Conservation (phyloP, 2,888 invertebrate genomes). For the Linnaemya tessellans region DNA sequence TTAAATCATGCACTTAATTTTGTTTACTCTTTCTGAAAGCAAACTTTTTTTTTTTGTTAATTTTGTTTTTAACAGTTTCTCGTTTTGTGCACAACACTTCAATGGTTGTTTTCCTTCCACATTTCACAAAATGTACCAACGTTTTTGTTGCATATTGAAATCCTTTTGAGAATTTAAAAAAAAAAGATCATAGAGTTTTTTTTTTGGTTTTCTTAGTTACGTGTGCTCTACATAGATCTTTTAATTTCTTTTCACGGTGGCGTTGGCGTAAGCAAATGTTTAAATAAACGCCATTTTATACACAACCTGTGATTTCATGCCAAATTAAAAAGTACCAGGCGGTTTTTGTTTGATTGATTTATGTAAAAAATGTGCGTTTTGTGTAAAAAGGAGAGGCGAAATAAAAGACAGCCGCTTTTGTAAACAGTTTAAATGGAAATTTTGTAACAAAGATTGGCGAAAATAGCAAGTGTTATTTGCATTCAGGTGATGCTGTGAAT, state of each 20-base stretch:
- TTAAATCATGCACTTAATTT: neutral
- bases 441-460: neutral
- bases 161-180: constrained; percentile 45
- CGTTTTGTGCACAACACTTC: neutral
- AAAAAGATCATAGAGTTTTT: neutral
- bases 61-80: neutral
- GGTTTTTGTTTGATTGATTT: neutral
- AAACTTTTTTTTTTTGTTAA: neutral
- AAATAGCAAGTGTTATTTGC: neutral
- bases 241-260: neutral
- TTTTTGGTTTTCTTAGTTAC: constrained; percentile 30
- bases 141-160: constrained; percentile 47
- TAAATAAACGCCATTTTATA: neutral
- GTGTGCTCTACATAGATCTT: neutral
- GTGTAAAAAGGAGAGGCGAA: neutral
- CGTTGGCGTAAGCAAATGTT: neutral
- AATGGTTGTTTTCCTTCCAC: neutral
- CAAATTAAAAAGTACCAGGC: neutral
- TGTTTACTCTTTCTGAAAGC: neutral
- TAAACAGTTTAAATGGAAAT: constrained; percentile 30
- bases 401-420: neutral
- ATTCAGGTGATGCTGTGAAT: neutral
- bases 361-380: neutral
- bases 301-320: neutral
- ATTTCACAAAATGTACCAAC: neutral